Evolutionary conservation across 2,113 vertebrate species (phyloP).

Genomic region (Cygnus atratus): DNA sequence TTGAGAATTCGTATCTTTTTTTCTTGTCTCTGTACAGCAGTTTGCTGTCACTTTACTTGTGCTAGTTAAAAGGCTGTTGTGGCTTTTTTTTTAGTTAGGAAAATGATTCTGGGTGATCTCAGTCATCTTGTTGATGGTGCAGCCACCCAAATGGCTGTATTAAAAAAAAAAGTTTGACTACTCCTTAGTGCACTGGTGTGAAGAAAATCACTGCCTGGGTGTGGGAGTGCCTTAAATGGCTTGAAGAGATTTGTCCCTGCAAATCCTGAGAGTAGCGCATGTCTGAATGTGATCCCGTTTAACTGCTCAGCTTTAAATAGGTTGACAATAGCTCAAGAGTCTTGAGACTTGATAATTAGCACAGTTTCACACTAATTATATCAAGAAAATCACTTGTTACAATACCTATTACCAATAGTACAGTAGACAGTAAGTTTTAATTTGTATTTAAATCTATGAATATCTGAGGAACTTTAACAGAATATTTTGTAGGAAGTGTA

Average conservation of each 20-base stretch:
- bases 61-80: background rate
- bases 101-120: background rate
- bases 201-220: background rate
- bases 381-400: background rate
- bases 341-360: background rate
- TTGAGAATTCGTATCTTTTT: background rate
- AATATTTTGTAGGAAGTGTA: background rate
- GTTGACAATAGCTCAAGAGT: background rate
- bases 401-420: background rate
- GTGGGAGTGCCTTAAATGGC: background rate
- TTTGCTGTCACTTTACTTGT: background rate
- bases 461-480: background rate
- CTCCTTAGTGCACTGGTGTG: background rate
- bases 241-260: background rate
- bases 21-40: background rate
- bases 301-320: background rate
- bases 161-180: background rate
- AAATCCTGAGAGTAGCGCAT: accelerated
- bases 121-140: background rate
- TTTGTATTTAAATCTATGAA: background rate
- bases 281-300: accelerated
- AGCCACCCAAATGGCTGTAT: background rate
- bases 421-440: background rate
- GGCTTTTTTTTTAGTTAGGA: background rate
- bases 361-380: background rate